Evolutionary conservation across 2,888 invertebrate genomes (phyloP), one percentile per base, ranked within the genome.

Genomic region (Cerceris ruficornis): DNA sequence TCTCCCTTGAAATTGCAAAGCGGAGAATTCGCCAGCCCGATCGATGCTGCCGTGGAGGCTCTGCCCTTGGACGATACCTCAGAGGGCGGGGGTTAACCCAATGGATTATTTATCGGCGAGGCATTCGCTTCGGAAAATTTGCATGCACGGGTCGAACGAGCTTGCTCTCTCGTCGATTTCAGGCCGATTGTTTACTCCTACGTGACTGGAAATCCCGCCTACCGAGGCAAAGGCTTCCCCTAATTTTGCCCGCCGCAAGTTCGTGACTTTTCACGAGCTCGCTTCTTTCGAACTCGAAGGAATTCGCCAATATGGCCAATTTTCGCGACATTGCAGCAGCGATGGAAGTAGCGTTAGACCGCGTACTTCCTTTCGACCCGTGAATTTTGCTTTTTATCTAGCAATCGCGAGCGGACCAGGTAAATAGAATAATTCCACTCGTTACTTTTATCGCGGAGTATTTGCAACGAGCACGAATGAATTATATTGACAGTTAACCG

Each of bases 181-280:
- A 62, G 17, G 5, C 14, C 60, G 50, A 73, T 73, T 78, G 69
- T 73, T 71, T 78, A 78, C 66, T 66, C 52, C 58, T 54, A 57
- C 66, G 69, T 73, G 55, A 78, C 69, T 46, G 49, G 65, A 73
- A 46, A 73, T 66, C 57, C 8, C 28, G 52, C n/a, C 7, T 28
- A 9, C 57, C 42, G 57, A 60, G 43, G 9, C 14, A 2, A 14
- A 2, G 13, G 8, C 50, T 55, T 55, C 9, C 13, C 41, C 7
- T 9, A 8, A 57, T 41, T 46, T n/a, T 13, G 55, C 28, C 28
- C 28, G 28, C 28, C 28, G 28, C 28, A 28, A 28, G 28, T 28
- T 28, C 28, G 28, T 28, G 28, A 28, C 28, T 28, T 28, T 28
- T 28, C 28, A 4, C 28, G 28, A 28, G 28, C 2, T 2, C 28